These are phyloP conservation scores for Mamestra configurata DNA, from an alignment of 1,140 invertebrate genomes.

Conservation along the genomic window DNA sequence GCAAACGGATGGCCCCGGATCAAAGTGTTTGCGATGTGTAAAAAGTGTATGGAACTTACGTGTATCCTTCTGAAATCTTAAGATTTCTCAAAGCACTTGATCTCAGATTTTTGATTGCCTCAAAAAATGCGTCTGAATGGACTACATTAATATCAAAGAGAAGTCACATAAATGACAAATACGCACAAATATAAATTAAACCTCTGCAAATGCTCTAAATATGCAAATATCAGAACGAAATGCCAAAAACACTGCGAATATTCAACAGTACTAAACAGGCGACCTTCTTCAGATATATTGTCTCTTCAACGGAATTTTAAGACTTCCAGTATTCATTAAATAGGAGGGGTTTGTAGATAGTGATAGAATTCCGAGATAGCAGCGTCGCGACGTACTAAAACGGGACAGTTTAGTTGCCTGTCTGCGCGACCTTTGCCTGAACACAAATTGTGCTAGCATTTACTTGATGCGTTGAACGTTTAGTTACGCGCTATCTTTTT, in stretches of 20 bases:
- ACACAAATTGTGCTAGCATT: not conserved
- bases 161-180: no score
- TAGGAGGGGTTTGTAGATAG: slow-evolving; percentile 9
- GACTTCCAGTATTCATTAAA: slow-evolving; percentile 26
- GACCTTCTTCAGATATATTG: slow-evolving; percentile 20
- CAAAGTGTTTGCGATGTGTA: no score
- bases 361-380: slow-evolving; percentile 37
- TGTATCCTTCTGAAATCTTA: no score
- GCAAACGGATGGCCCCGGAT: no score
- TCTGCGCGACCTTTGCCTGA: slow-evolving; percentile 2
- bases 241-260: not conserved
- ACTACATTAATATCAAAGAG: no score
- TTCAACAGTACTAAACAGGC: not conserved
- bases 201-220: not conserved
- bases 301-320: slow-evolving; percentile 35
- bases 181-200: not conserved
- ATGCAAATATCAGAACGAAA: not conserved
- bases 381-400: slow-evolving; percentile 31
- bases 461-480: not conserved
- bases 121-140: no score
- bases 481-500: not conserved
- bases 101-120: no score
- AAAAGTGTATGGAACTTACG: no score
- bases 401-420: slow-evolving; percentile 32
- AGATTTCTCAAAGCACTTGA: no score